phyloP scores from a whole-genome alignment of 2,888 invertebrate genomes.

The Drosophila emarginata region DNA sequence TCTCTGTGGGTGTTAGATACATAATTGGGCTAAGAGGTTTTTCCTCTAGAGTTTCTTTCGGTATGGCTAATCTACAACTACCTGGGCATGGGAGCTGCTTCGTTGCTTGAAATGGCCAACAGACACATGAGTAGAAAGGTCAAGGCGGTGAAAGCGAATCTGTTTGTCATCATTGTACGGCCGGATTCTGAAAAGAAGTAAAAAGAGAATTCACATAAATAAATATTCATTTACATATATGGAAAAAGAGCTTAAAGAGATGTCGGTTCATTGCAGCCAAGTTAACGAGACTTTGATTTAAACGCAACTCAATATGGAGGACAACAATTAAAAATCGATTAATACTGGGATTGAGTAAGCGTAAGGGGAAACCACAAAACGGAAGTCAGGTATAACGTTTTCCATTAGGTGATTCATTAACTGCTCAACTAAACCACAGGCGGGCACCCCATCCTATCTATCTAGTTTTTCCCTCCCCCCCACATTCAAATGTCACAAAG shows the following conservation, averaged over 20 bases:
- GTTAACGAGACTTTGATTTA: neutral
- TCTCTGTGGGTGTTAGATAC: neutral
- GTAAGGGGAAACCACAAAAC: constrained; percentile 37
- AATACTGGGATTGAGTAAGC: constrained; percentile 6
- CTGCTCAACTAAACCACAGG: constrained; percentile 48
- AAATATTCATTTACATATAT: too few relatives aligned
- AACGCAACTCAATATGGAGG: neutral
- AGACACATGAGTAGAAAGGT: constrained; percentile 76
- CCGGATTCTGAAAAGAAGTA: constrained; percentile 45
- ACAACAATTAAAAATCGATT: constrained; percentile 66
- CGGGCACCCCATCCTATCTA: neutral
- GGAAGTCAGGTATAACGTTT: constrained; percentile 64
- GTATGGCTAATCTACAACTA: constrained; percentile 78
- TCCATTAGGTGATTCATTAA: constrained; percentile 77
- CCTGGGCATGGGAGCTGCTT: constrained; percentile 82
- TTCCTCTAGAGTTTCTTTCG: neutral
- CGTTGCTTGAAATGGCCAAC: constrained; percentile 77
- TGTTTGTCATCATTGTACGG: constrained; percentile 75
- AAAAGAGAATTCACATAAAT: neutral
- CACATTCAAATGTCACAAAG: constrained; percentile 33
- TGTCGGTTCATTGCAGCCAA: neutral
- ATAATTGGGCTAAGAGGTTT: constrained; percentile 16
- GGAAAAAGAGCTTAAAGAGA: neutral
- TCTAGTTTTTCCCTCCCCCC: neutral
- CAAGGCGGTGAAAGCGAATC: constrained; percentile 72